Conservation (phyloP, 2,113 vertebrate genomes). For the Athene cunicularia region DNA sequence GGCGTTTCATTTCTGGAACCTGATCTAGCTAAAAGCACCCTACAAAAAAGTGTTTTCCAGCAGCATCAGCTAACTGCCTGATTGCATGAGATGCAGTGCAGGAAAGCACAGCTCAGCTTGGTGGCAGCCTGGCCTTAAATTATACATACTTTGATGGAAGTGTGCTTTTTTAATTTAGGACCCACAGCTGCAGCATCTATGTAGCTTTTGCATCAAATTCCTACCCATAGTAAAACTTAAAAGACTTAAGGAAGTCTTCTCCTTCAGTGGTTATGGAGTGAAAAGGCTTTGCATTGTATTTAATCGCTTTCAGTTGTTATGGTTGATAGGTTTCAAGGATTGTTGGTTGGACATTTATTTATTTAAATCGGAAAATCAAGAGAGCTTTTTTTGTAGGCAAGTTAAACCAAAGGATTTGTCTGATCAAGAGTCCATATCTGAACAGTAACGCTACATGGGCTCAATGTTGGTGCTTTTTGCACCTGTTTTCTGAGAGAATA, state of each 20-base stretch:
- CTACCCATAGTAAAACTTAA: not conserved
- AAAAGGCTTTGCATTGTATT: not conserved
- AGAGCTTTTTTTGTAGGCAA: not conserved
- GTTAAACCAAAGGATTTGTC: not conserved
- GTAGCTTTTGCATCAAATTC: not conserved
- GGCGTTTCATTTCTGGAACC: not conserved
- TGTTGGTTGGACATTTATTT: not conserved
- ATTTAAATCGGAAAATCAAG: not conserved
- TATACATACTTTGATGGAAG: not conserved
- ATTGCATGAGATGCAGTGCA: not conserved
- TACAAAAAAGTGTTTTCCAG: not conserved
- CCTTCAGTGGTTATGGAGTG: accelerated
- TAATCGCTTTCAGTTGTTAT: not conserved
- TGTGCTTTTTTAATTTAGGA: not conserved
- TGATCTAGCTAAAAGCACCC: not conserved
- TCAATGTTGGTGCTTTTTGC: not conserved
- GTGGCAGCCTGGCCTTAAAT: not conserved
- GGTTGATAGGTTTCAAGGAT: not conserved
- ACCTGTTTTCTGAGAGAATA: not conserved
- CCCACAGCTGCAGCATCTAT: not conserved
- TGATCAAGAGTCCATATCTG: not conserved
- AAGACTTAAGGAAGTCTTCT: not conserved
- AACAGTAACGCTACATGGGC: not conserved
- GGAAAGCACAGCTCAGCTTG: not conserved
- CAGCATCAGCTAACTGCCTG: not conserved